Evolutionary conservation across 2,888 invertebrate species (phyloP).

Genomic region (Metacarcinus magister): DNA sequence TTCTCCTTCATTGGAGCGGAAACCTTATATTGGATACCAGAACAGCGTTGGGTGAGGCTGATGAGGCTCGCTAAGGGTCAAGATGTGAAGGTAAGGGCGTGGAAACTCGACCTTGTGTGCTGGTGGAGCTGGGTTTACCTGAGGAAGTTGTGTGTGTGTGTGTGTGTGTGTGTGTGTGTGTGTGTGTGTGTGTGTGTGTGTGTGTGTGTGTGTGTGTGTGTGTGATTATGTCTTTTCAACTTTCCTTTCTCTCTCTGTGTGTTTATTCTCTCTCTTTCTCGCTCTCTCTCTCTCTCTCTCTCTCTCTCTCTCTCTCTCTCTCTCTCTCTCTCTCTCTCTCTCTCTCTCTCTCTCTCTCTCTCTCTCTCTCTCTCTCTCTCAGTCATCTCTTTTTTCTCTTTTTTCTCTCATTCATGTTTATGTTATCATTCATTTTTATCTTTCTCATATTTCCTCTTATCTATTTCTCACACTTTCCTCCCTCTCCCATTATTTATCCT

Average conservation of each 20-base stretch:
- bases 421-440: no score
- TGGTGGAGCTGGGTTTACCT: neutral
- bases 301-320: no score
- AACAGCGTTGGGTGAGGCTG: neutral
- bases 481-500: no score
- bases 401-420: no score
- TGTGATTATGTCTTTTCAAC: neutral
- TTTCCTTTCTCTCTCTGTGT: no score
- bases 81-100: neutral
- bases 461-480: no score
- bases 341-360: no score
- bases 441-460: no score
- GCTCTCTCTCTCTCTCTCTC: no score
- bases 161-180: conserved; percentile 26
- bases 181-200: conserved; percentile 26
- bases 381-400: no score
- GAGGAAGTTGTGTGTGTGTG: neutral
- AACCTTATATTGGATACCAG: neutral
- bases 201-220: conserved; percentile 26
- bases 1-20: neutral
- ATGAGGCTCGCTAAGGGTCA: neutral
- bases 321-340: no score
- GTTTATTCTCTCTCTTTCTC: neutral
- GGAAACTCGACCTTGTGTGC: neutral
- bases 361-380: no score